Evolutionary conservation across 2,113 vertebrate genomes (phyloP), one percentile per base, ranked within the genome.

Genomic region (Numida meleagris): DNA sequence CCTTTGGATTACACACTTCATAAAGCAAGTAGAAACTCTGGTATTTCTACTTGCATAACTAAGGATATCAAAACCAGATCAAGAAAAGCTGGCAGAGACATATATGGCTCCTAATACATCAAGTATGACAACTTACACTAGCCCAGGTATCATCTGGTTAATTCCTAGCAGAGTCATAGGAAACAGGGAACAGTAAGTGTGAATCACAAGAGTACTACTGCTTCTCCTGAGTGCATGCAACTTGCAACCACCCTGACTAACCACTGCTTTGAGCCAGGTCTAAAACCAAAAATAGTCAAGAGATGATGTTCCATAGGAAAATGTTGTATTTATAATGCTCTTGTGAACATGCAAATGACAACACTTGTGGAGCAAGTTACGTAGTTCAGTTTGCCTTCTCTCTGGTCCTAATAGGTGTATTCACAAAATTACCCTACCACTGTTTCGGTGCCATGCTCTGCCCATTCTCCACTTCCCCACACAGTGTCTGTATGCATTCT

Each of bases 11-110:
- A 76, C 59, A 68, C 7, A 61, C 36, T 84, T 72, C 57, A 34
- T 79, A 84, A 78, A 90, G 31, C 40, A 68, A 81, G 25, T 65
- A 65, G 63, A 84, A 90, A 68, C 53, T 66, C 40, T 62, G 46
- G 38, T 27, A 78, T 80, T 86, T 86, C 63, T 76, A 27, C 16
- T 72, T 19, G 2, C 55, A 36, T 2, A 1, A 36, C 48, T 29
- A 50, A 72, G 12, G 43, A 75, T 72, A 55, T 83, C 61, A 14
- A 19, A 92, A 51, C 6, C 50, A 65, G 48, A 46, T n/a, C 5
- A 63, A 62, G 14, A 90, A 76, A 66, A 79, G 48, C 51, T 67
- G 81, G 16, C 19, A 65, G 36, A 3, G 6, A 77, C 9, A 8
- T 14, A 31, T 46, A 74, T 84, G 20, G 3, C n/a, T 89, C 15